phyloP scores from a whole-genome alignment of 2,888 invertebrate species.

The Diaperis boleti region DNA sequence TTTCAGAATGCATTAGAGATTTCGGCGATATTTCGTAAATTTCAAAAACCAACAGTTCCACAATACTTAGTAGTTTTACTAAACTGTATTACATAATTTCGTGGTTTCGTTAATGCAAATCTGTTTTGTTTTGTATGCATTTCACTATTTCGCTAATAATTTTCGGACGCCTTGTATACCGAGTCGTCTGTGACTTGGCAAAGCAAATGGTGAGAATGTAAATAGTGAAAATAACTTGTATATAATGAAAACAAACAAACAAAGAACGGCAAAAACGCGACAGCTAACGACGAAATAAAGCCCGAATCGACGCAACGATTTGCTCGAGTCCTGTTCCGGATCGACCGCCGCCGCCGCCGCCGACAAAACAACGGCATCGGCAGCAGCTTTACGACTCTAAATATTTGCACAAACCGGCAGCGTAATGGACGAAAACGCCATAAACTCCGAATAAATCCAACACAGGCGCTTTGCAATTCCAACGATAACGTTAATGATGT shows the following conservation, averaged over 20 bases:
- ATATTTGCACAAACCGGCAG: slow-evolving; percentile 49
- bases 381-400: slow-evolving; percentile 46
- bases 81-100: no score
- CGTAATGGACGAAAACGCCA: slow-evolving; percentile 46
- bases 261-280: slow-evolving; percentile 9
- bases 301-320: slow-evolving; percentile 22
- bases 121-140: no score
- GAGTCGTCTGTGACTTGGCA: no score
- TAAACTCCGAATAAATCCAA: slow-evolving; percentile 46
- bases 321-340: slow-evolving; percentile 40
- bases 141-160: no score
- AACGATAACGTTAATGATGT: slow-evolving; percentile 49
- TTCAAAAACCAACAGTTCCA: no score
- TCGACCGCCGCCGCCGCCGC: slow-evolving; percentile 38
- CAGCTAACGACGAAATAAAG: slow-evolving; percentile 3
- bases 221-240: no score
- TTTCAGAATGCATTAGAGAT: no score
- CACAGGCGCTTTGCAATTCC: slow-evolving; percentile 46
- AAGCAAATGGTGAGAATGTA: no score
- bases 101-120: no score
- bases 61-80: no score
- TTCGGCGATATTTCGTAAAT: no score
- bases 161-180: no score
- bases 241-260: not conserved
- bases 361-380: slow-evolving; percentile 35